These are phyloP conservation scores for Calliphora vicina DNA, from an alignment of 1,140 invertebrate genomes.

Conservation along the genomic window DNA sequence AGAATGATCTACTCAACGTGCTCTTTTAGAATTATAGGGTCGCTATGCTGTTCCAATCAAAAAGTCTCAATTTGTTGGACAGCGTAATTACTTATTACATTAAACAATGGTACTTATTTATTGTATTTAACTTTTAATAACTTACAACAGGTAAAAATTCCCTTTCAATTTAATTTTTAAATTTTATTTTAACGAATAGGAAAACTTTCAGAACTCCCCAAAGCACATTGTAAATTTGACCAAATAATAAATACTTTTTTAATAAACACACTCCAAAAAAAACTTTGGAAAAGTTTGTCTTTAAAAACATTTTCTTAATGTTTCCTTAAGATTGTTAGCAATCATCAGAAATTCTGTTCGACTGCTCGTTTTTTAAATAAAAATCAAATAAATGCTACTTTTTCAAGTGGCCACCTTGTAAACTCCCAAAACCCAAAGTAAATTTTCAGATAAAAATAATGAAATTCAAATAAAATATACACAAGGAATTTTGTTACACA, in stretches of 20 bases:
- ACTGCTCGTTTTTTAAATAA: not conserved
- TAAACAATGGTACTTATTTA: too few relatives aligned
- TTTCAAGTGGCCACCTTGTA: not conserved
- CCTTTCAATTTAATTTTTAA: too few relatives aligned
- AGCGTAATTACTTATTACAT: too few relatives aligned
- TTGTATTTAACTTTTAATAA: too few relatives aligned
- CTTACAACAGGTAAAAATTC: too few relatives aligned
- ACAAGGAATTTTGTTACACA: slow-evolving; percentile 12
- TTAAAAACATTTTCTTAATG: not conserved
- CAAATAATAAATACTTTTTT: slow-evolving; percentile 10
- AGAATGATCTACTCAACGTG: too few relatives aligned
- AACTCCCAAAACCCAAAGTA: not conserved
- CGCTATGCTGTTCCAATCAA: too few relatives aligned
- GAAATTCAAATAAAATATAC: slow-evolving; percentile 21
- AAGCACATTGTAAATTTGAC: not conserved
- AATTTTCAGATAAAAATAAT: slow-evolving; percentile 27
- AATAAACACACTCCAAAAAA: not conserved
- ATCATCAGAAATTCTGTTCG: not conserved
- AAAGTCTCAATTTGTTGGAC: too few relatives aligned
- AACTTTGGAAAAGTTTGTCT: not conserved
- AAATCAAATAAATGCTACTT: not conserved
- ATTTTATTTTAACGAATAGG: too few relatives aligned
- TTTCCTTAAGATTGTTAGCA: not conserved
- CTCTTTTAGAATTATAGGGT: too few relatives aligned
- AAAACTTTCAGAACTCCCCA: too few relatives aligned